A percentile compares a stretch with the other conserved stretches of the same genome.
Conservation (phyloP, 2,797 vertebrate species). For the Cephalopachus bancanus region DNA sequence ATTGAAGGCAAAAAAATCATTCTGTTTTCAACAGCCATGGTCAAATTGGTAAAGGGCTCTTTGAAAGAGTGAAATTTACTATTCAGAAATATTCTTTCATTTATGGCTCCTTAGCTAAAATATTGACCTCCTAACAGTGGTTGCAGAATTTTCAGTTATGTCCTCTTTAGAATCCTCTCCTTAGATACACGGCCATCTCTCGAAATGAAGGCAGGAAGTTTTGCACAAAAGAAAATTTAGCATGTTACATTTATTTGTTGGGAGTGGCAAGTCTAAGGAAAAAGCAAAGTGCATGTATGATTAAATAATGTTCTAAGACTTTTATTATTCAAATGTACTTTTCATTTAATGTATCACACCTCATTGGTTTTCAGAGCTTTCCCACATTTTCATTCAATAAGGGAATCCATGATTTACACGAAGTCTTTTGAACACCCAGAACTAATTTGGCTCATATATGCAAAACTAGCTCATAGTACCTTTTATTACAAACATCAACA, state of each 20-base stretch:
- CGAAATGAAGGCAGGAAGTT: slow-evolving; percentile 28
- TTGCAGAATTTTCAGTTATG: not conserved
- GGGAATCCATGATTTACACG: slow-evolving; percentile 6
- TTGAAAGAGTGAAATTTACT: not conserved
- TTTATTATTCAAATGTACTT: slow-evolving; percentile 41
- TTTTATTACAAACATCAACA: slow-evolving; percentile 24
- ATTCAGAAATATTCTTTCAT: slow-evolving; percentile 3
- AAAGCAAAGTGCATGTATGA: slow-evolving; percentile 10
- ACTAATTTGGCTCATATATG: not conserved
- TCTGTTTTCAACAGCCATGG: not conserved
- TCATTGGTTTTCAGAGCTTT: not conserved
- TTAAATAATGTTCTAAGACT: slow-evolving; percentile 11
- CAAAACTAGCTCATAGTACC: not conserved
- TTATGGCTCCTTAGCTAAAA: slow-evolving; percentile 32
- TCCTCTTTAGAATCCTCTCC: not conserved
- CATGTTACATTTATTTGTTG: slow-evolving; percentile 15
- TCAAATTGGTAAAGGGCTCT: not conserved
- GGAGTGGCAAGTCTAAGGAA: slow-evolving; percentile 21
- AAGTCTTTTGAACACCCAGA: slow-evolving; percentile 39
- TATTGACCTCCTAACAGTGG: not conserved
- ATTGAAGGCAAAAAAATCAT: slow-evolving; percentile 14
- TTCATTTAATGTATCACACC: not conserved
- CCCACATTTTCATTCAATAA: not conserved
- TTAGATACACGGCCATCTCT: not conserved
- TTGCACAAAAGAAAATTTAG: slow-evolving; percentile 50